phyloP scores from a whole-genome alignment of 1,140 invertebrate species.

The Hypothenemus hampei region DNA sequence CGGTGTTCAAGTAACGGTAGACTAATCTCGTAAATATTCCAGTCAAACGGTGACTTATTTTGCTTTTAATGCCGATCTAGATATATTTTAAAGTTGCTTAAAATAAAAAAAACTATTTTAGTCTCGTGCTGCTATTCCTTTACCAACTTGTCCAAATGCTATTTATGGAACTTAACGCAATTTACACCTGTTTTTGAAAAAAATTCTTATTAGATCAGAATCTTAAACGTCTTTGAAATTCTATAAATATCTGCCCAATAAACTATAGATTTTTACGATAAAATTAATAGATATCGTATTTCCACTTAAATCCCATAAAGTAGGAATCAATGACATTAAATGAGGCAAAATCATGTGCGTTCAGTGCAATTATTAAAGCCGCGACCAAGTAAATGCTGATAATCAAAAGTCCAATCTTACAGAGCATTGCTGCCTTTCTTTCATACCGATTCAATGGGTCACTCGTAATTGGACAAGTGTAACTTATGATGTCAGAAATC shows the following conservation, averaged over 20 bases:
- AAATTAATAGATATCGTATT: not conserved
- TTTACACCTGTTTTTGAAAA: not conserved
- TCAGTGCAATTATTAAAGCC: too few species aligned
- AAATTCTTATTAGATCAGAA: not conserved
- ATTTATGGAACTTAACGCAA: not conserved
- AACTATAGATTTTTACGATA: not conserved
- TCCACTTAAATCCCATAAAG: not conserved
- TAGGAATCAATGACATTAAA: not conserved
- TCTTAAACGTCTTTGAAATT: not conserved
- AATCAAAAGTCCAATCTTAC: constrained; percentile 8
- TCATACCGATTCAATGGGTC: constrained; percentile 1
- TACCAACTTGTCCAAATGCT: not conserved
- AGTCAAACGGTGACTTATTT: constrained; percentile 6
- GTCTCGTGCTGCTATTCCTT: not conserved
- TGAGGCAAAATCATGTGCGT: not conserved
- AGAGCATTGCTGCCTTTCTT: too few species aligned
- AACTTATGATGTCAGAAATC: constrained; percentile 10
- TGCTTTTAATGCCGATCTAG: not conserved
- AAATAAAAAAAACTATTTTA: not conserved
- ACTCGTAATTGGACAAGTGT: constrained; percentile 10
- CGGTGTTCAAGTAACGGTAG: constrained; percentile 23
- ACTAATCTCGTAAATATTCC: constrained; percentile 18
- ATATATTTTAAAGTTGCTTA: not conserved
- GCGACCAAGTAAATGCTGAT: too few species aligned
- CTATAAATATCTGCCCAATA: not conserved